These are phyloP conservation scores for Bergia puertoricense DNA, from an alignment of 92 coral and sea anemone species.

Conservation along the genomic window DNA sequence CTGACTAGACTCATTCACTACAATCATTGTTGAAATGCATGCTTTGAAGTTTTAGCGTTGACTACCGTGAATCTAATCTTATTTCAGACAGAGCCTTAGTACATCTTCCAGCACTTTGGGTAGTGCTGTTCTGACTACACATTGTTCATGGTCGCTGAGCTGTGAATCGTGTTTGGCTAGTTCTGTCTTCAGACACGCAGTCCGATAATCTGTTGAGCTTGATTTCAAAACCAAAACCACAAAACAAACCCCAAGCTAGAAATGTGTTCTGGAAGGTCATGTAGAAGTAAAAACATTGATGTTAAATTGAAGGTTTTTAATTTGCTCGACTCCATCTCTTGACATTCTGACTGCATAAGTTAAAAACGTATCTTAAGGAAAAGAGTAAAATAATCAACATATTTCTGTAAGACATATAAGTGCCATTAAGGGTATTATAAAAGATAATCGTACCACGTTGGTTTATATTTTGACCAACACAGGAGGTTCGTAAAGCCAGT, in stretches of 20 bases:
- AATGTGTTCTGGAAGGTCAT: neutral
- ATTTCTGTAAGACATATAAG: neutral
- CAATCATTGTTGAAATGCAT: no score
- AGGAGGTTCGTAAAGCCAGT: conserved; percentile 86
- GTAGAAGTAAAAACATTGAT: neutral
- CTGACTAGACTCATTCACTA: no score
- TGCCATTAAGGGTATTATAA: neutral
- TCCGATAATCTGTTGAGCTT: neutral
- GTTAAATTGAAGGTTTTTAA: no score
- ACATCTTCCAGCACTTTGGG: no score
- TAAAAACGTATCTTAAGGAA: neutral
- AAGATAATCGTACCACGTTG: neutral
- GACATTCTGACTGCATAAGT: no score
- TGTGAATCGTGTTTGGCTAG: no score
- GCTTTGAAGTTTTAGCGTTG: no score
- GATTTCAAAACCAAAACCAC: neutral
- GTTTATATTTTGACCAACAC: neutral
- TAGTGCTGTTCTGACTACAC: no score
- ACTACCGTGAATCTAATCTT: no score
- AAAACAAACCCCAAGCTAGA: neutral
- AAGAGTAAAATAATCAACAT: neutral
- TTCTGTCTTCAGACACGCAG: neutral
- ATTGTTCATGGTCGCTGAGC: no score
- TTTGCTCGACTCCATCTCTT: no score
- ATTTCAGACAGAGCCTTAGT: no score